Conservation (phyloP, 2,888 invertebrate genomes). For the Schizaphis graminum region DNA sequence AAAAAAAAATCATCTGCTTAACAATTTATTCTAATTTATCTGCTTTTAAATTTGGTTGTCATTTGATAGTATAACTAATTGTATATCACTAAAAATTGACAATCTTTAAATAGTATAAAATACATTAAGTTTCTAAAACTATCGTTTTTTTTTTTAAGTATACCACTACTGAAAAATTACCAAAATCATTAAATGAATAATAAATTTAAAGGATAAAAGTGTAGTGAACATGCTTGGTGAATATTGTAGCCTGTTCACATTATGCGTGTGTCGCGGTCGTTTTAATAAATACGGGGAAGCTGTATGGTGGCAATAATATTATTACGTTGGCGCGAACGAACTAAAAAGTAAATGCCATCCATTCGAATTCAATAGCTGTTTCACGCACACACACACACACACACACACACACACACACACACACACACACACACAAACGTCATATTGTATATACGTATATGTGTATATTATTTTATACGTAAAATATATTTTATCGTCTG, state of each 20-base stretch:
- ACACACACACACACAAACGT: neutral
- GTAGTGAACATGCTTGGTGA: neutral
- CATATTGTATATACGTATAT: neutral
- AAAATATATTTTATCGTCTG: neutral
- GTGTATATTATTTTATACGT: neutral
- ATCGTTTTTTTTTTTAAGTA: neutral
- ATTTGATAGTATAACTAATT: neutral
- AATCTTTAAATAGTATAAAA: neutral
- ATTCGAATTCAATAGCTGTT: slow-evolving; percentile 38
- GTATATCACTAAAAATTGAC: neutral
- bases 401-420: neutral
- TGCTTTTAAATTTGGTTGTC: neutral
- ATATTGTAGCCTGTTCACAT: neutral
- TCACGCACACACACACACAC: neutral
- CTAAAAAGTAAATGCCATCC: slow-evolving; percentile 31
- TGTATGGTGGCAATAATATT: neutral
- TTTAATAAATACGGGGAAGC: neutral
- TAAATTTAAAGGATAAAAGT: neutral
- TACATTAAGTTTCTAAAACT: neutral
- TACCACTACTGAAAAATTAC: neutral
- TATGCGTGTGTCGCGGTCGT: neutral
- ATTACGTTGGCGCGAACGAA: neutral
- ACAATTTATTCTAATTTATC: neutral
- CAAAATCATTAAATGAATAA: neutral
- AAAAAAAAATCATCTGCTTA: neutral